Evolutionary conservation across 2,113 vertebrate species (phyloP).

Genomic region (Acanthochromis polyacanthus): DNA sequence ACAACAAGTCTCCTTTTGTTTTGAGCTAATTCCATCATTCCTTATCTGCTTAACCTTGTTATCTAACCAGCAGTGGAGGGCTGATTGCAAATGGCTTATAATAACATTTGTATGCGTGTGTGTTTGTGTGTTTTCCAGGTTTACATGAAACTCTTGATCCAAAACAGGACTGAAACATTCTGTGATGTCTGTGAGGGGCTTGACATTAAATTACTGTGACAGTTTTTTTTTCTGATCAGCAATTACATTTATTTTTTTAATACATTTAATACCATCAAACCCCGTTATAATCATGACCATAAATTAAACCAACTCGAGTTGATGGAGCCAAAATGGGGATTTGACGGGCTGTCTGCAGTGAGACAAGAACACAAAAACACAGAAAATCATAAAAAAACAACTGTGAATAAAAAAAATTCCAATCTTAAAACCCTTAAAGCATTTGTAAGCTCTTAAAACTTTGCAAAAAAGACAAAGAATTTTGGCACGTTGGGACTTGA

Average conservation of each 20-base stretch:
- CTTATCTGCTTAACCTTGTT: slow-evolving; percentile 42
- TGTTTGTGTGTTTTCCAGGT: neutral
- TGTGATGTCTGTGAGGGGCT: neutral
- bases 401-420: too few species aligned
- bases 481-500: too few species aligned
- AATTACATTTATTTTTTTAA: neutral
- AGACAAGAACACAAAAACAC: neutral
- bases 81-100: slow-evolving; percentile 35
- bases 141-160: slow-evolving; percentile 4
- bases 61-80: slow-evolving; percentile 35
- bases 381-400: neutral
- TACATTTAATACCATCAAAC: neutral
- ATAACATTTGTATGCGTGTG: slow-evolving; percentile 7
- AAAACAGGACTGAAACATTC: neutral
- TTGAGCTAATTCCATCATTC: slow-evolving; percentile 46
- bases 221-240: neutral
- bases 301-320: too few species aligned
- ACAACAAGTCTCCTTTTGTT: slow-evolving; percentile 60
- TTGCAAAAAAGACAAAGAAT: too few species aligned
- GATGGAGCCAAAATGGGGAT: too few species aligned
- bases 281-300: too few species aligned
- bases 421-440: neutral
- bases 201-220: too few species aligned
- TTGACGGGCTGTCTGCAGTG: too few species aligned
- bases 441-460: neutral